These are phyloP conservation scores for Tridacna gigas DNA, from an alignment of 2,888 invertebrate species.

Conservation along the genomic window DNA sequence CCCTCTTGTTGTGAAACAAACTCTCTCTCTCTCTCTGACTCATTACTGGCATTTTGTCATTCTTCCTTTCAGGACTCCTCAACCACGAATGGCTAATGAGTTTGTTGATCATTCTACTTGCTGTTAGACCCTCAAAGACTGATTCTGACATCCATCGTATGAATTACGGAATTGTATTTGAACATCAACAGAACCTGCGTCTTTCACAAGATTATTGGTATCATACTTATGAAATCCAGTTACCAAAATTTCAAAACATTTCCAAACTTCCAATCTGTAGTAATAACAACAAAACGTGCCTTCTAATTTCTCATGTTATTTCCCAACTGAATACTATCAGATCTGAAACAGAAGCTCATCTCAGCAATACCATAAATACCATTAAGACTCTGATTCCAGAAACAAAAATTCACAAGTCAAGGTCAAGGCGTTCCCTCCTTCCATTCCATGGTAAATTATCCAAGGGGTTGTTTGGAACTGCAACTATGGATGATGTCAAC, in stretches of 20 bases:
- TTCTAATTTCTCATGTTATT: background rate
- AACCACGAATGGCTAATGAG: too few species aligned
- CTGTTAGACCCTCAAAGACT: too few species aligned
- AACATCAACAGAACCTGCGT: background rate
- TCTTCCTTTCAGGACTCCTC: too few species aligned
- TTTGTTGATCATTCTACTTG: too few species aligned
- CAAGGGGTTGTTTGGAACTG: constrained; percentile 32
- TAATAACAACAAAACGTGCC: background rate
- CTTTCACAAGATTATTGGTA: constrained; percentile 28
- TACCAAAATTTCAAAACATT: constrained; percentile 17
- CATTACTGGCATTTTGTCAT: too few species aligned
- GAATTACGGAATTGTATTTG: constrained; percentile 27
- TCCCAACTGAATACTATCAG: background rate
- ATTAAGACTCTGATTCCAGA: background rate
- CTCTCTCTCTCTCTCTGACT: too few species aligned
- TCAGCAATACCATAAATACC: background rate
- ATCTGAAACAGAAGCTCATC: background rate
- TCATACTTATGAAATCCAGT: constrained; percentile 32
- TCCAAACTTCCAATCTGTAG: background rate
- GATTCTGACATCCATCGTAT: constrained; percentile 14
- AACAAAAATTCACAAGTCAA: background rate
- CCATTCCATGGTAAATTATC: constrained; percentile 5
- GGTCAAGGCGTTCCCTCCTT: background rate
- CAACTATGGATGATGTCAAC: constrained; percentile 37
- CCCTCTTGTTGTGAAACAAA: too few species aligned